Percentiles rank a stretch among this genome's conserved stretches.
These are phyloP conservation scores for Gymnothorax reevesii DNA, from an alignment of 2,797 vertebrate genomes.

Conservation along the genomic window DNA sequence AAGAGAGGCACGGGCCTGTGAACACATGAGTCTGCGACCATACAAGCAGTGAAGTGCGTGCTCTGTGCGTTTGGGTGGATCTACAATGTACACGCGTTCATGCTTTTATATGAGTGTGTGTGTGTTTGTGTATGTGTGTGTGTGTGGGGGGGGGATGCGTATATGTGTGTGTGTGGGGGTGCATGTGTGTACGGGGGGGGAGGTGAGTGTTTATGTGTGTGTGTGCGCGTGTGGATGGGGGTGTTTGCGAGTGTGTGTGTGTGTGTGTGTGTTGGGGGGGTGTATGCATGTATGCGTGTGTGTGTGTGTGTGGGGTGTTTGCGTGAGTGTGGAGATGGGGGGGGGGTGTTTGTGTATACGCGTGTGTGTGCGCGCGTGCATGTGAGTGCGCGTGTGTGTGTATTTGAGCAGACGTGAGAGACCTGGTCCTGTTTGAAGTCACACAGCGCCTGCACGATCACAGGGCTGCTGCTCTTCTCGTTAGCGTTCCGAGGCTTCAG, in stretches of 20 bases:
- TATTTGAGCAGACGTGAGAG: neutral
- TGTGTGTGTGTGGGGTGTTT: neutral
- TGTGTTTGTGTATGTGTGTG: neutral
- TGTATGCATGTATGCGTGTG: neutral
- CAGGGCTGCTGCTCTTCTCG: conserved; percentile 74
- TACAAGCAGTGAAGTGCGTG: neutral
- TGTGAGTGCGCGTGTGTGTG: conserved; percentile 57
- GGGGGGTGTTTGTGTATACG: neutral
- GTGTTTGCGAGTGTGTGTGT: neutral
- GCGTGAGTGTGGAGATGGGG: neutral
- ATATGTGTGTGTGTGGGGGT: neutral
- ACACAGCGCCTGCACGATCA: conserved; percentile 88
- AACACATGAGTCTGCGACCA: neutral
- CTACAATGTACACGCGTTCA: neutral
- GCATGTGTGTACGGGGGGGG: neutral
- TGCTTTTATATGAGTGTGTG: neutral
- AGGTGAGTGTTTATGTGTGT: neutral
- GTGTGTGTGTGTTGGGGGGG: neutral
- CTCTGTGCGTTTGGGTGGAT: neutral
- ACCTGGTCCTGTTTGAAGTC: conserved; percentile 98
- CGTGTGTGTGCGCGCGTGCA: conserved; percentile 32
- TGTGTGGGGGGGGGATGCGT: too few relatives aligned
- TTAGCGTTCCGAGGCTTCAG: conserved; percentile 91
- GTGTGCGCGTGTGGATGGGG: neutral
- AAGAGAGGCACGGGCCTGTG: neutral